These are phyloP conservation scores for Hydrocynus forskahlii DNA, from an alignment of 2,797 vertebrate genomes.

Conservation along the genomic window DNA sequence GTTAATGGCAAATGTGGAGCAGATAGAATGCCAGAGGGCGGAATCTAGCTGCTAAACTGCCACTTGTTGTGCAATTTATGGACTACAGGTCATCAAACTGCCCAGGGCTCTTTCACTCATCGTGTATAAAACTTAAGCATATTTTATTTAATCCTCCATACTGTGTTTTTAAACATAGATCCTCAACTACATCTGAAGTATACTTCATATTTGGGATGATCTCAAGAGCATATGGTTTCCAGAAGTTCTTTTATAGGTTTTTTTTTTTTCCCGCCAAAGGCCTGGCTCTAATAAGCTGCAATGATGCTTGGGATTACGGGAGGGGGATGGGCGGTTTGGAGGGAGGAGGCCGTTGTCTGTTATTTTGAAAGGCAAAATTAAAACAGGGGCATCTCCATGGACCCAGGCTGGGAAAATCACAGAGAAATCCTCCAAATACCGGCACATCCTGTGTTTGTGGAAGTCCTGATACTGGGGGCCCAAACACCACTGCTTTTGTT, in stretches of 20 bases:
- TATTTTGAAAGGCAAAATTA: slow-evolving; percentile 56
- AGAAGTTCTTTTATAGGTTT: slow-evolving; percentile 57
- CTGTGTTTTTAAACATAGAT: slow-evolving; percentile 28
- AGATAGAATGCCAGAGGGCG: slow-evolving; percentile 60
- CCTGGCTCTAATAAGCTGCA: slow-evolving; percentile 67
- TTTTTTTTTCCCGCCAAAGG: slow-evolving; percentile 29
- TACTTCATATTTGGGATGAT: slow-evolving; percentile 66
- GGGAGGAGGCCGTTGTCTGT: slow-evolving; percentile 25
- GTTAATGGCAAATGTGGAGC: slow-evolving; percentile 29
- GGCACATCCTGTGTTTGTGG: slow-evolving; percentile 57
- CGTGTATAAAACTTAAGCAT: slow-evolving; percentile 21
- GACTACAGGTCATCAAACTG: slow-evolving; percentile 43
- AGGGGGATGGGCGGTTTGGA: slow-evolving; percentile 52
- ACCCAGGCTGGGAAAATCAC: slow-evolving; percentile 37
- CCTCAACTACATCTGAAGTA: background rate
- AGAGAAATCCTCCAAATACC: slow-evolving; percentile 54
- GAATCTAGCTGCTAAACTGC: slow-evolving; percentile 54
- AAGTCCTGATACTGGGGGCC: slow-evolving; percentile 41
- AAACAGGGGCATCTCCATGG: slow-evolving; percentile 48
- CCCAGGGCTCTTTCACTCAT: background rate
- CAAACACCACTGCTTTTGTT: slow-evolving; percentile 28
- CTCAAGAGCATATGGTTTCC: slow-evolving; percentile 75
- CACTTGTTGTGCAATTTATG: slow-evolving; percentile 63
- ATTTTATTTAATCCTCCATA: slow-evolving; percentile 21
- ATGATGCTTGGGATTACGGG: slow-evolving; percentile 64